Percentiles rank a stretch among this genome's conserved stretches.
These are phyloP conservation scores for Columba janthina DNA, from an alignment of 2,113 vertebrate species.

Conservation along the genomic window DNA sequence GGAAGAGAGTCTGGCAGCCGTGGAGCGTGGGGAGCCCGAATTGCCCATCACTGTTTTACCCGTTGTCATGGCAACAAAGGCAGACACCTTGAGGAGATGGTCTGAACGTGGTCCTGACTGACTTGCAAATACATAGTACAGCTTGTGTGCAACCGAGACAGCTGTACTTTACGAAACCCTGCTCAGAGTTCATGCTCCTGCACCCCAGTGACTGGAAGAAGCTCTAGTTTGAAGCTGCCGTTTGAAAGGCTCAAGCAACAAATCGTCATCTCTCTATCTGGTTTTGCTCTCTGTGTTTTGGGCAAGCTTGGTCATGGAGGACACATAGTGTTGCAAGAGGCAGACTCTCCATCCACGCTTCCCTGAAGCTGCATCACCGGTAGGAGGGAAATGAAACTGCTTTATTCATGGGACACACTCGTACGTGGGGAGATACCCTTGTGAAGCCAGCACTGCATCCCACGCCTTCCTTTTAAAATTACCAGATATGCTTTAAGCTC, in stretches of 20 bases:
- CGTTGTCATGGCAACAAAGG: slow-evolving; percentile 26
- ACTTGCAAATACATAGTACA: neutral
- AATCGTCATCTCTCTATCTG: neutral
- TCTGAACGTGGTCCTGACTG: neutral
- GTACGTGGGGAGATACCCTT: neutral
- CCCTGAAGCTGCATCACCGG: neutral
- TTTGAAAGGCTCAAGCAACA: neutral
- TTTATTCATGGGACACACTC: neutral
- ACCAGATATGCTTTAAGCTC: neutral
- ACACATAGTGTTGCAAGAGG: neutral
- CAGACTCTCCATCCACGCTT: neutral
- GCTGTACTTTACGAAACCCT: neutral
- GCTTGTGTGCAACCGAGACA: neutral
- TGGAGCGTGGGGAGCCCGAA: slow-evolving; percentile 19
- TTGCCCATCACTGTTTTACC: slow-evolving; percentile 50
- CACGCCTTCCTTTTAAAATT: neutral
- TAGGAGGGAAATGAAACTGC: slow-evolving; percentile 8
- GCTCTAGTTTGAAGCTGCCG: neutral
- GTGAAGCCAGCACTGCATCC: neutral
- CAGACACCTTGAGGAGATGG: slow-evolving; percentile 35
- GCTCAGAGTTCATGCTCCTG: neutral
- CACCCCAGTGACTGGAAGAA: neutral
- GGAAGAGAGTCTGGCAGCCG: slow-evolving; percentile 54
- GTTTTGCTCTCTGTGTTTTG: neutral
- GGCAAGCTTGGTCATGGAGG: neutral